phyloP scores from a whole-genome alignment of 2,113 vertebrate genomes.

The Daubentonia madagascariensis region DNA sequence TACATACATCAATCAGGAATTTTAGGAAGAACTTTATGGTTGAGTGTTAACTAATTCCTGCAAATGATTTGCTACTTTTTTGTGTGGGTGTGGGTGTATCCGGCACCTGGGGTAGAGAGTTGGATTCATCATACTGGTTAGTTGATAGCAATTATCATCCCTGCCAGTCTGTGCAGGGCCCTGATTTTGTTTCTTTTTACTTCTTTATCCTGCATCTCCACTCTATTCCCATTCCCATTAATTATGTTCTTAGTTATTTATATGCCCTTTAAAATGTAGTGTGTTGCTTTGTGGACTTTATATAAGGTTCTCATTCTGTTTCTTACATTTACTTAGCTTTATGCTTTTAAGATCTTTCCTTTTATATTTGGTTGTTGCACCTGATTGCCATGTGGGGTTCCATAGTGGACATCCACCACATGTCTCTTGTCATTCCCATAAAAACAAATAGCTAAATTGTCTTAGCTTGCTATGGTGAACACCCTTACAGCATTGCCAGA shows the following conservation, averaged over 20 bases:
- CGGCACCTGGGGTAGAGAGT: background rate
- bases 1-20: background rate
- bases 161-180: background rate
- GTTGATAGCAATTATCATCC: background rate
- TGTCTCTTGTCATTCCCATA: background rate
- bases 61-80: background rate
- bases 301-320: background rate
- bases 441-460: background rate
- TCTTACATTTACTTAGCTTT: background rate
- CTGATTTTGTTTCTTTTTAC: background rate
- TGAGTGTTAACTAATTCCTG: background rate
- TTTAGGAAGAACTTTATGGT: constrained; percentile 6
- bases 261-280: background rate
- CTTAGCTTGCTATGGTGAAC: background rate
- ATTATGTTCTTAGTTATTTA: background rate
- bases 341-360: background rate
- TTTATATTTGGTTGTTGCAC: background rate
- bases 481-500: background rate
- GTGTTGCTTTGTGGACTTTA: background rate
- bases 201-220: background rate
- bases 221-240: background rate
- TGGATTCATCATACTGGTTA: background rate
- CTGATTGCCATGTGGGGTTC: background rate
- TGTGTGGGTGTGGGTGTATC: background rate
- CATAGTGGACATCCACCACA: background rate